These are phyloP conservation scores for Dorcus hopei DNA, from an alignment of 2,888 invertebrate genomes.

Conservation along the genomic window DNA sequence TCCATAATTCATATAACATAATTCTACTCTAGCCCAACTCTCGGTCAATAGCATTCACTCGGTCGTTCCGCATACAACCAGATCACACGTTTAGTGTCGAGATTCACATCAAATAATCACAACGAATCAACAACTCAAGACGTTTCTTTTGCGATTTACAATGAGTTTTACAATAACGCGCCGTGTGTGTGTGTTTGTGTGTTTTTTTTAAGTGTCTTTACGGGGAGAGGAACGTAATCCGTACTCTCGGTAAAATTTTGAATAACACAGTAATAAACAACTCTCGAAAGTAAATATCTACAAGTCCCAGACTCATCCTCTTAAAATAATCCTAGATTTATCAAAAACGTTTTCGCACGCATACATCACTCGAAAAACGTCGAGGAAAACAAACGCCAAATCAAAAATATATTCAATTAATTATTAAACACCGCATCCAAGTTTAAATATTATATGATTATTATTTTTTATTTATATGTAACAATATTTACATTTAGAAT, in stretches of 20 bases:
- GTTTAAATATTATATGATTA: slow-evolving; percentile 39
- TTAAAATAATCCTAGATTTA: slow-evolving; percentile 38
- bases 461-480: slow-evolving; percentile 48
- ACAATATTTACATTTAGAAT: slow-evolving; percentile 60
- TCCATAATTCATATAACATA: slow-evolving; percentile 46
- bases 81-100: slow-evolving; percentile 13
- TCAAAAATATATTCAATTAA: slow-evolving; percentile 23
- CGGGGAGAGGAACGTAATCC: slow-evolving; percentile 49
- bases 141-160: slow-evolving; percentile 36
- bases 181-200: slow-evolving; percentile 3
- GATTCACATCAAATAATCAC: slow-evolving; percentile 35
- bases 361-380: slow-evolving; percentile 27
- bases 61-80: not conserved
- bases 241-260: slow-evolving; percentile 48
- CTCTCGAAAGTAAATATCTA: slow-evolving; percentile 28
- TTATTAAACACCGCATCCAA: slow-evolving; percentile 36
- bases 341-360: slow-evolving; percentile 32
- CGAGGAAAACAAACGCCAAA: slow-evolving; percentile 27
- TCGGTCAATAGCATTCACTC: slow-evolving; percentile 2
- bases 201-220: too few relatives aligned
- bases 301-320: slow-evolving; percentile 29
- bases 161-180: slow-evolving; percentile 38
- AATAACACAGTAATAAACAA: slow-evolving; percentile 32
- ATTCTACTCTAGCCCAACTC: slow-evolving; percentile 35
- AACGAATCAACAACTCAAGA: slow-evolving; percentile 29